Conservation (phyloP, 2,888 invertebrate species). For the Caenorhabditis angaria region DNA sequence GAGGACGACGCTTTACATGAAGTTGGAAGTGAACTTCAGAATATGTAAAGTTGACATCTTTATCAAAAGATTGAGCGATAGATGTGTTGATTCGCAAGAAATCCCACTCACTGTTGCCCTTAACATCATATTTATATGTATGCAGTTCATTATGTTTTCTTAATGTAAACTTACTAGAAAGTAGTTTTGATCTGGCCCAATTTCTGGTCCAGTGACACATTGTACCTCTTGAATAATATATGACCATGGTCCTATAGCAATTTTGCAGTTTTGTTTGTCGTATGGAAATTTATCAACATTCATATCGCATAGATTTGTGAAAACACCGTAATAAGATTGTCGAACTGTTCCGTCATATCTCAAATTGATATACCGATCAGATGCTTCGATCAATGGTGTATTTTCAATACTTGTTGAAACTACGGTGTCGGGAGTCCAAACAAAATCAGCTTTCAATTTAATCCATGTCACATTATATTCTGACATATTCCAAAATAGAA, state of each 20-base stretch:
- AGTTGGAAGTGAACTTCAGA: constrained; percentile 47
- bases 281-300: constrained; percentile 56
- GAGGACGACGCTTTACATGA: constrained; percentile 34
- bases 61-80: constrained; percentile 30
- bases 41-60: constrained; percentile 56
- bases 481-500: constrained; percentile 45
- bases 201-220: constrained; percentile 25
- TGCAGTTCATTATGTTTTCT: neutral
- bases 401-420: constrained; percentile 42
- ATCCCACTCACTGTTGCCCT: constrained; percentile 61
- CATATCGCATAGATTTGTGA: constrained; percentile 56
- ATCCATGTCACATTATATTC: constrained; percentile 47
- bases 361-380: constrained; percentile 47
- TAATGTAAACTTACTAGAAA: constrained; percentile 11
- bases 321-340: constrained; percentile 48
- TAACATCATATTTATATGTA: neutral
- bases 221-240: constrained; percentile 46
- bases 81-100: constrained; percentile 23
- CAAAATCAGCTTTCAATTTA: constrained; percentile 48
- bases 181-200: constrained; percentile 10
- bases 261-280: constrained; percentile 51
- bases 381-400: constrained; percentile 31
- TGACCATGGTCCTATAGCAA: constrained; percentile 57
- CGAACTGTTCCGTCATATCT: constrained; percentile 46
- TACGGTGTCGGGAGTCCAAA: constrained; percentile 54